phyloP scores from a whole-genome alignment of 2,888 invertebrate species.

The Protonemura montana region DNA sequence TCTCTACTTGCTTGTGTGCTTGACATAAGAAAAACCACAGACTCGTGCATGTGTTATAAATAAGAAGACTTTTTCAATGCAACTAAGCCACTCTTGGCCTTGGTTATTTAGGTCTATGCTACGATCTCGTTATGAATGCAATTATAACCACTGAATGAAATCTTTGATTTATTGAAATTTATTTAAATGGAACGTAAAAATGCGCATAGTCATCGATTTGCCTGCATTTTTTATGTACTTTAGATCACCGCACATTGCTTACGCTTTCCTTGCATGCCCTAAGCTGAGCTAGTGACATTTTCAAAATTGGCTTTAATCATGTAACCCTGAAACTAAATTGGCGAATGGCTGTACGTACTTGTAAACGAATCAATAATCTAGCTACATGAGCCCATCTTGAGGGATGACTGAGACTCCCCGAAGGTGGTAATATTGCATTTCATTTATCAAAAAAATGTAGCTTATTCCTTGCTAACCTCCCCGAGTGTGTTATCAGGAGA shows the following conservation, averaged over 20 bases:
- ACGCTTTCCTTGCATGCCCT: too few relatives aligned
- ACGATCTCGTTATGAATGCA: background rate
- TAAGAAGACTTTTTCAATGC: background rate
- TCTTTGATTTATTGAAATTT: background rate
- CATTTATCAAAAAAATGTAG: background rate
- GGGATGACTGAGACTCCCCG: too few relatives aligned
- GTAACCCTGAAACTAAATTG: too few relatives aligned
- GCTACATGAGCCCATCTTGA: too few relatives aligned
- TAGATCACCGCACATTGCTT: too few relatives aligned
- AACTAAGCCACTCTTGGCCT: background rate
- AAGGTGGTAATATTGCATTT: too few relatives aligned
- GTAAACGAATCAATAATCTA: too few relatives aligned
- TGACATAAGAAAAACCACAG: background rate
- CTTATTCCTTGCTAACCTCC: background rate
- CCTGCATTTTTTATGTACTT: background rate
- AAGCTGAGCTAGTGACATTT: too few relatives aligned
- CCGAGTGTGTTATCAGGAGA: background rate
- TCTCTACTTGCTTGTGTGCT: background rate
- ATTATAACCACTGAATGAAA: background rate
- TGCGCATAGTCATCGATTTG: background rate
- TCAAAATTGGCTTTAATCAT: too few relatives aligned
- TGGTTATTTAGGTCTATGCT: conserved; percentile 12
- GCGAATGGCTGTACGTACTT: too few relatives aligned
- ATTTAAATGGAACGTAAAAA: background rate
- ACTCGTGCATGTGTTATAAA: background rate